A percentile compares a stretch with the other conserved stretches of the same genome.
Conservation (phyloP, 2,113 vertebrate species). For the Ictalurus furcatus region DNA sequence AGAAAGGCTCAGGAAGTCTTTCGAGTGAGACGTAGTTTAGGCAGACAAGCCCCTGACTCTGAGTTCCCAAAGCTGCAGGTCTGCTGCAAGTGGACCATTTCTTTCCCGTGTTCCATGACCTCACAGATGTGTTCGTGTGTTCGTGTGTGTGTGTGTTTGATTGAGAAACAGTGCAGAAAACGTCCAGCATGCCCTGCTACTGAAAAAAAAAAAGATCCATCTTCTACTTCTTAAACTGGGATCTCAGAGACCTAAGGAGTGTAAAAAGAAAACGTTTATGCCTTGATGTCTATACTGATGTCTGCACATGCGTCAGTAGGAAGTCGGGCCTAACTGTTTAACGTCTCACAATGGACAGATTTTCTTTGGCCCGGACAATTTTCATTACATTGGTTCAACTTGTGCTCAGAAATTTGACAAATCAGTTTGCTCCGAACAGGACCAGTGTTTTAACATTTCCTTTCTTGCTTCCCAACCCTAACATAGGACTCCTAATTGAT, state of each 20-base stretch:
- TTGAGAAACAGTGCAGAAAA: not conserved
- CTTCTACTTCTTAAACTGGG: not conserved
- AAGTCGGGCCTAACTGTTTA: not conserved
- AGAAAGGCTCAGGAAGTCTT: slow-evolving; percentile 60
- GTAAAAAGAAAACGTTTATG: not conserved
- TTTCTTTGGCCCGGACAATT: not conserved
- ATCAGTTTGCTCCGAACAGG: not conserved
- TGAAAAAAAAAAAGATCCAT: not conserved
- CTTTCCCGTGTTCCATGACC: slow-evolving; percentile 18
- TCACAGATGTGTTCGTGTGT: not conserved
- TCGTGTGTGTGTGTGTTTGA: not conserved
- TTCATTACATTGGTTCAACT: not conserved
- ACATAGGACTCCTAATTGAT: not conserved
- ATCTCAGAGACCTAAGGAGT: not conserved
- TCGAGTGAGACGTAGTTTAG: slow-evolving; percentile 38
- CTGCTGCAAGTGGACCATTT: slow-evolving; percentile 13
- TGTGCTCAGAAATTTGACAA: not conserved
- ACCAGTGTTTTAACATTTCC: not conserved
- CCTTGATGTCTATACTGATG: not conserved
- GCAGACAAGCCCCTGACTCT: slow-evolving; percentile 4
- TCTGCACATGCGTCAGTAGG: not conserved
- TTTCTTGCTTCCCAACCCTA: not conserved
- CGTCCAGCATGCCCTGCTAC: not conserved
- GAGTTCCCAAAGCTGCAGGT: slow-evolving; percentile 1
- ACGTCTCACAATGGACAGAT: not conserved